A percentile compares a stretch with the other conserved stretches of the same genome.
phyloP scores from a whole-genome alignment of 2,113 vertebrate species.

The Thalassoma bifasciatum region DNA sequence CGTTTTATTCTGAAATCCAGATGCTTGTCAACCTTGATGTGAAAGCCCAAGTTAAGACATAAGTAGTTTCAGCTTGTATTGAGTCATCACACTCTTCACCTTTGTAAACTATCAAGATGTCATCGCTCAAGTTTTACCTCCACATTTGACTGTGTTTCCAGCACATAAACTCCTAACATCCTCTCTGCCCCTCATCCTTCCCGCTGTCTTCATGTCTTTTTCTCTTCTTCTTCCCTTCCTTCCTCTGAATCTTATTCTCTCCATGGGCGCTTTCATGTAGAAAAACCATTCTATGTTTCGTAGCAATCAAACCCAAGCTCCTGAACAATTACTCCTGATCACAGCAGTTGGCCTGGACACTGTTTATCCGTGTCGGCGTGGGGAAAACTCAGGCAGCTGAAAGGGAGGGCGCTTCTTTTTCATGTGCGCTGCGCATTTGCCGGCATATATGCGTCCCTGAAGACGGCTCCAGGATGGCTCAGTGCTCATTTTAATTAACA shows the following conservation, averaged over 20 bases:
- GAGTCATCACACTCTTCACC: conserved; percentile 1
- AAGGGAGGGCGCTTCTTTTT: conserved; percentile 54
- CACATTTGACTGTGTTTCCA: background rate
- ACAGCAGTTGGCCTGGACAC: conserved; percentile 67
- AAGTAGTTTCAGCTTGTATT: too few relatives aligned
- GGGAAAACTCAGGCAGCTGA: conserved; percentile 54
- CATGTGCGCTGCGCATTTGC: conserved; percentile 42
- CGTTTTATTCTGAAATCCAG: too few relatives aligned
- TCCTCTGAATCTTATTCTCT: conserved; percentile 24
- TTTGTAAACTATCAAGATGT: background rate
- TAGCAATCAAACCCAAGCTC: conserved; percentile 64
- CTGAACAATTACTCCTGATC: conserved; percentile 74
- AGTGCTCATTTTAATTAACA: conserved; percentile 82
- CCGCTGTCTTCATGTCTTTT: conserved; percentile 10
- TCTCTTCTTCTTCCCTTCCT: background rate
- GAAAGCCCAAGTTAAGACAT: too few relatives aligned
- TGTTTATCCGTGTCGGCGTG: conserved; percentile 53
- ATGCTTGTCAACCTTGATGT: too few relatives aligned
- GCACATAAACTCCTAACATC: too few relatives aligned
- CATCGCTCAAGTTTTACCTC: background rate
- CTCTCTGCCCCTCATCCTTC: background rate
- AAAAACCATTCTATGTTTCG: conserved; percentile 61
- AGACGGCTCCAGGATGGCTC: conserved; percentile 69
- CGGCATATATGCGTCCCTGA: conserved; percentile 67
- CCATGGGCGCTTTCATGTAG: conserved; percentile 43